These are phyloP conservation scores for Scrobipalpa atriplicella DNA, from an alignment of 2,888 invertebrate genomes.

Conservation along the genomic window DNA sequence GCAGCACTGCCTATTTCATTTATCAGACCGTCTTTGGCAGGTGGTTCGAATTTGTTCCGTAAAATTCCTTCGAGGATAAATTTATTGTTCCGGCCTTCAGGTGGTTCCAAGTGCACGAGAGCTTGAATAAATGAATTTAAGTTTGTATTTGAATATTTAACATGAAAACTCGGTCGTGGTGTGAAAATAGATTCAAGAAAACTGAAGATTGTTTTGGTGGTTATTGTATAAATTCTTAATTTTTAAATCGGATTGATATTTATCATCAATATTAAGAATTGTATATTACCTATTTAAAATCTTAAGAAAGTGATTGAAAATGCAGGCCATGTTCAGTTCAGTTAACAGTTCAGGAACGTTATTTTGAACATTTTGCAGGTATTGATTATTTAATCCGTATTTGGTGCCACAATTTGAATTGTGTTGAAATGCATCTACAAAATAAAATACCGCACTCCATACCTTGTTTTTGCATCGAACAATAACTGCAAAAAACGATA, in stretches of 20 bases:
- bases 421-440: too few species aligned
- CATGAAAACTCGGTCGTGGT: not conserved
- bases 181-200: not conserved
- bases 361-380: too few species aligned
- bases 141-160: constrained; percentile 29
- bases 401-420: too few species aligned
- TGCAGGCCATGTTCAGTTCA: too few species aligned
- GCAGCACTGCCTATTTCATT: constrained; percentile 25
- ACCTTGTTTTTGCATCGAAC: not conserved
- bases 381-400: too few species aligned
- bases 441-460: too few species aligned
- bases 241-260: too few species aligned
- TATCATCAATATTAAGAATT: too few species aligned
- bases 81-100: constrained; percentile 27
- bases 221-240: too few species aligned
- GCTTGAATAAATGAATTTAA: constrained; percentile 27
- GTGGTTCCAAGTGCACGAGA: constrained; percentile 15
- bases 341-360: too few species aligned
- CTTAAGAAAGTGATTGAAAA: too few species aligned
- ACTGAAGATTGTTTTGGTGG: not conserved
- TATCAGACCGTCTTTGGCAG: constrained; percentile 28
- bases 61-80: constrained; percentile 26
- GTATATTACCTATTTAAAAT: too few species aligned
- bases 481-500: not conserved
- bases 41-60: constrained; percentile 28